Conservation (phyloP, 2,888 invertebrate genomes). For the Meghimatium bilineatum region DNA sequence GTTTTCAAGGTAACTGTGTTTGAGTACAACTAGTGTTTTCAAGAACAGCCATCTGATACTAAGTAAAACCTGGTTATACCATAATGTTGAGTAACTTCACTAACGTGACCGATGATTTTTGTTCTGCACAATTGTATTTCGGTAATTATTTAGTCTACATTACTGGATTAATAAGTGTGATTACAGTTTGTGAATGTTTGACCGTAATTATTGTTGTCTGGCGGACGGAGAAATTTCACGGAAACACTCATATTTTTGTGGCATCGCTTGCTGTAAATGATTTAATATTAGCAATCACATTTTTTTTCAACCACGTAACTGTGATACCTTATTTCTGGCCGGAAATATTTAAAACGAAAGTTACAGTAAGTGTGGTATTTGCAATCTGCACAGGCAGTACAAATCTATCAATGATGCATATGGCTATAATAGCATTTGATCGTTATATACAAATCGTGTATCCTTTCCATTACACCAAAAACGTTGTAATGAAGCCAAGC, state of each 20-base stretch:
- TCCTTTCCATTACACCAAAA: neutral
- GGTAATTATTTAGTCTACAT: neutral
- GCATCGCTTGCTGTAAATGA: neutral
- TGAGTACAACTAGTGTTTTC: no score
- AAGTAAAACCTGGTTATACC: no score
- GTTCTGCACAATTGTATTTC: neutral
- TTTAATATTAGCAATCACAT: neutral
- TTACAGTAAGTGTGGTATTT: neutral
- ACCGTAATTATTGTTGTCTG: neutral
- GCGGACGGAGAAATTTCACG: neutral
- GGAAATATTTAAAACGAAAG: neutral
- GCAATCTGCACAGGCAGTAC: neutral
- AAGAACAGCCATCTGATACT: no score
- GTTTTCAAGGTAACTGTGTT: no score
- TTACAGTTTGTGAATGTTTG: neutral
- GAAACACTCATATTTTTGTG: neutral
- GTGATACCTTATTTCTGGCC: no score
- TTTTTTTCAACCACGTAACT: neutral
- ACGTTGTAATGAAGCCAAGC: neutral
- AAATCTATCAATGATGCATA: neutral
- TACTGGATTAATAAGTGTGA: neutral
- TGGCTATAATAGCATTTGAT: constrained; percentile 15
- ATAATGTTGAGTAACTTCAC: neutral
- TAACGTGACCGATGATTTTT: no score
- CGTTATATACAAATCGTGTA: constrained; percentile 12